These are phyloP conservation scores for Euglossa dilemma DNA, from an alignment of 1,140 invertebrate genomes.

Conservation along the genomic window DNA sequence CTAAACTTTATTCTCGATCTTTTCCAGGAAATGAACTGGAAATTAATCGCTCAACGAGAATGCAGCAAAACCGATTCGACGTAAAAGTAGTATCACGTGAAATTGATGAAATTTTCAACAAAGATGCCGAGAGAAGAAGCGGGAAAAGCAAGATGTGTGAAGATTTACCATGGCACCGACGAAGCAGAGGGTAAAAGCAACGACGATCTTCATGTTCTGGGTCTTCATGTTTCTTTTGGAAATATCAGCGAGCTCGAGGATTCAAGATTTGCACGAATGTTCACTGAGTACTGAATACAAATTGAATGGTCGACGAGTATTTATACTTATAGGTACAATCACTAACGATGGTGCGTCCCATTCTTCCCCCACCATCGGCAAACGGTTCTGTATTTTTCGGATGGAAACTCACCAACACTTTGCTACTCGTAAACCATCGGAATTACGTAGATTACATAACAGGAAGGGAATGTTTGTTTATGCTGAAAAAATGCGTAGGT, in stretches of 20 bases:
- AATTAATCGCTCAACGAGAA: neutral
- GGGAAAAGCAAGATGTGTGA: neutral
- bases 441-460: neutral
- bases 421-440: neutral
- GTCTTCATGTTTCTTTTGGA: constrained; percentile 58
- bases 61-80: neutral
- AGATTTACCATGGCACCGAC: constrained; percentile 60
- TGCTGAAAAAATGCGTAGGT: neutral
- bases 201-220: no score
- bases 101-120: no score
- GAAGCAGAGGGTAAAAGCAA: constrained; percentile 65
- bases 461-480: neutral
- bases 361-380: constrained; percentile 20
- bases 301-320: constrained; percentile 20
- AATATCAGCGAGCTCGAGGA: neutral
- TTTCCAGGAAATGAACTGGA: neutral
- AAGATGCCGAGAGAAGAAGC: neutral
- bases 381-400: neutral
- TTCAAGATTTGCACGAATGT: neutral
- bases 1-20: neutral
- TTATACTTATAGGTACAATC: constrained; percentile 50
- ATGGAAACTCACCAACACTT: neutral
- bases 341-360: no score
- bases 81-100: neutral
- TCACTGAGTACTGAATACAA: constrained; percentile 39